phyloP scores from a whole-genome alignment of 2,888 invertebrate genomes.

The Amiota mariae region DNA sequence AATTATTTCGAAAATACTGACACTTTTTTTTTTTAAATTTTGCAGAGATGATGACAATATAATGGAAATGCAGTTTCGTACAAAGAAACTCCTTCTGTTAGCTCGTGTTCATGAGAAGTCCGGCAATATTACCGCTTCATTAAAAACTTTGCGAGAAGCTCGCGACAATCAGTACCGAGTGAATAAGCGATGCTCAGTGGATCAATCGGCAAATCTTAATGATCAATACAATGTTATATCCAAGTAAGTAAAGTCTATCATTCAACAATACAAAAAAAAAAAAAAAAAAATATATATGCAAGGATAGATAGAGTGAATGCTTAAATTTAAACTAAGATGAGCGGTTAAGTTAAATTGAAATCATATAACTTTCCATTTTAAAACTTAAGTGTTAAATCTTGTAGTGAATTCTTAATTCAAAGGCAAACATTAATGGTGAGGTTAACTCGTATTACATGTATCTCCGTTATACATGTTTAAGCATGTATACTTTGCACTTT shows the following conservation, averaged over 20 bases:
- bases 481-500: too few species aligned
- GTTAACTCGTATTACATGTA: background rate
- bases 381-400: too few species aligned
- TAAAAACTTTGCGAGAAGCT: slow-evolving; percentile 82
- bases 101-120: slow-evolving; percentile 82
- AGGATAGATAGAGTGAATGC: too few species aligned
- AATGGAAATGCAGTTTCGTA: slow-evolving; percentile 78
- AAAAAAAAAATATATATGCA: background rate
- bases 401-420: too few species aligned
- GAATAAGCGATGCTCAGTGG: slow-evolving; percentile 82
- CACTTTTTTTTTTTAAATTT: background rate
- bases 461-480: too few species aligned
- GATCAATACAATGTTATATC: slow-evolving; percentile 69
- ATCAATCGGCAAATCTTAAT: slow-evolving; percentile 70
- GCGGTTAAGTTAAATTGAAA: too few species aligned
- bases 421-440: background rate
- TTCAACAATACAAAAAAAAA: too few species aligned
- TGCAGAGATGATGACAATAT: slow-evolving; percentile 73
- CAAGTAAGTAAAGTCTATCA: slow-evolving; percentile 56
- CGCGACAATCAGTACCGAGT: slow-evolving; percentile 84
- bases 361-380: too few species aligned
- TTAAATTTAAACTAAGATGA: background rate
- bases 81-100: slow-evolving; percentile 82
- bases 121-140: slow-evolving; percentile 76
- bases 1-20: too few species aligned